A percentile compares a stretch with the other conserved stretches of the same genome.
These are phyloP conservation scores for Oreonectes daqikongensis DNA, from an alignment of 2,797 vertebrate species.

Conservation along the genomic window DNA sequence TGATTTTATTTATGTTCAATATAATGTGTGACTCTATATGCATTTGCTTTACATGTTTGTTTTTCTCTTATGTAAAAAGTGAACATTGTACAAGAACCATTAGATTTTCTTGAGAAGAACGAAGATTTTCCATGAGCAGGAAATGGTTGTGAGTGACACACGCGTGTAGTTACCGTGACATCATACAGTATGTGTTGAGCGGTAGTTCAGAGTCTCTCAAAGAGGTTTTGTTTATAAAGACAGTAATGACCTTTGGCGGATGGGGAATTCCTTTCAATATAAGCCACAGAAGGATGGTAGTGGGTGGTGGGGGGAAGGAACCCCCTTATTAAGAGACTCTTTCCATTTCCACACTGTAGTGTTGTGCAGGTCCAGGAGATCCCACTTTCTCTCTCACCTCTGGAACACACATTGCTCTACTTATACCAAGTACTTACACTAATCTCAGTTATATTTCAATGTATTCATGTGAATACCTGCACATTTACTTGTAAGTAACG, in stretches of 20 bases:
- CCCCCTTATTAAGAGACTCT: conserved; percentile 72
- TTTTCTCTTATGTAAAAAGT: background rate
- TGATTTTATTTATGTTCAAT: background rate
- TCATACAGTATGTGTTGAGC: conserved; percentile 63
- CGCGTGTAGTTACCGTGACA: conserved; percentile 60
- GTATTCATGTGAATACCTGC: background rate
- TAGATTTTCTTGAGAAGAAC: background rate
- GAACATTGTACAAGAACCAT: background rate
- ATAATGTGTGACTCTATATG: background rate
- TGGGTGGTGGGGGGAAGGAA: conserved; percentile 67
- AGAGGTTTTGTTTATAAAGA: conserved; percentile 63
- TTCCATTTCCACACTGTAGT: conserved; percentile 68
- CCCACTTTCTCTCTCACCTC: conserved; percentile 39
- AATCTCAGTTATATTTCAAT: background rate
- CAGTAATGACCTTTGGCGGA: conserved; percentile 69
- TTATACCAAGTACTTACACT: background rate
- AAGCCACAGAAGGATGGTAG: conserved; percentile 59
- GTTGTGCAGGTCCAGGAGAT: conserved; percentile 64
- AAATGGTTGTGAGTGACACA: conserved; percentile 23
- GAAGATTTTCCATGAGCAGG: conserved; percentile 6
- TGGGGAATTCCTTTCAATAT: conserved; percentile 75
- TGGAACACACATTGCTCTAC: conserved; percentile 16
- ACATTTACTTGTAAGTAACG: background rate
- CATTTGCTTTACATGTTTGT: no score
- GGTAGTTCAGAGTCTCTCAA: conserved; percentile 51